Conservation (phyloP, 2,888 invertebrate species). For the Marronus borbonicus region DNA sequence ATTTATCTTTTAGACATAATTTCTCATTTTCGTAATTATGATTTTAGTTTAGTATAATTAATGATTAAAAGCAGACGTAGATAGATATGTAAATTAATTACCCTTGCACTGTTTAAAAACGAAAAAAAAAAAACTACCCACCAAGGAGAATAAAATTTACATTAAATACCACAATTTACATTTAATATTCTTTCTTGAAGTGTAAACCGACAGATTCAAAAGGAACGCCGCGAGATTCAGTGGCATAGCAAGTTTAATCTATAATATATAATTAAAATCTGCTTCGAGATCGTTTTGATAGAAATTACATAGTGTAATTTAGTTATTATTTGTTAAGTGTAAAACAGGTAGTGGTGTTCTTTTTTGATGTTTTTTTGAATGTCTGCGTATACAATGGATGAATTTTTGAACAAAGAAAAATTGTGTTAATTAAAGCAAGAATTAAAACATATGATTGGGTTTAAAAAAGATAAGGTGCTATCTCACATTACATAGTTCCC, state of each 20-base stretch:
- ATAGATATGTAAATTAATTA: conserved; percentile 36
- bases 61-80: background rate
- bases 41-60: background rate
- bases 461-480: too few species aligned
- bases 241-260: conserved; percentile 17
- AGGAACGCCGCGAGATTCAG: conserved; percentile 9
- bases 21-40: background rate
- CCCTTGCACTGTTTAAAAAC: background rate
- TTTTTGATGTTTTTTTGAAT: too few species aligned
- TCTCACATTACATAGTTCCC: too few species aligned
- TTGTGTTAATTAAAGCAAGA: background rate
- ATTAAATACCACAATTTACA: conserved; percentile 28
- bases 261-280: conserved; percentile 45
- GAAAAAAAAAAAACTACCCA: conserved; percentile 6
- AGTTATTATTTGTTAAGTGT: conserved; percentile 45
- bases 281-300: conserved; percentile 33
- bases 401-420: conserved; percentile 22
- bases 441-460: too few species aligned
- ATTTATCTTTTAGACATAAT: background rate
- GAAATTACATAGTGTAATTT: conserved; percentile 41
- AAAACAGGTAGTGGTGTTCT: conserved; percentile 31
- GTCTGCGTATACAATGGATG: background rate
- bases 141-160: conserved; percentile 25
- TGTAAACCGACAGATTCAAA: conserved; percentile 12
- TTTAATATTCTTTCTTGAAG: conserved; percentile 4